These are phyloP conservation scores for Piaya cayana DNA, from an alignment of 2,113 vertebrate genomes.

Conservation along the genomic window DNA sequence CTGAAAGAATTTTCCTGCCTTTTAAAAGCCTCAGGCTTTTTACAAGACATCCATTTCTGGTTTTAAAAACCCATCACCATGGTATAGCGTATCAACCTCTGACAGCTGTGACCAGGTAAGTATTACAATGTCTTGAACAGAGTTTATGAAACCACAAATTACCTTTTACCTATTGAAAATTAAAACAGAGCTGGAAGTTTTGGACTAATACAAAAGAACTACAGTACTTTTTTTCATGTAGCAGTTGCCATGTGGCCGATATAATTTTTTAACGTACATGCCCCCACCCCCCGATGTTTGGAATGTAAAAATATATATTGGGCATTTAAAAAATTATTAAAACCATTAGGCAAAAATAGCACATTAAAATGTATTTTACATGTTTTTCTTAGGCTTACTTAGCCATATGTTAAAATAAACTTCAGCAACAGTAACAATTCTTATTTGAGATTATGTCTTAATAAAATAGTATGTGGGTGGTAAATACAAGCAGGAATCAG, in stretches of 20 bases:
- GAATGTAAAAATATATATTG: conserved; percentile 62
- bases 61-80: conserved; percentile 8
- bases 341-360: conserved; percentile 58
- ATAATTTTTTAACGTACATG: conserved; percentile 4
- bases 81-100: not conserved
- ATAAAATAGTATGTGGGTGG: conserved; percentile 77
- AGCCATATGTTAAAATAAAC: conserved; percentile 76
- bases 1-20: conserved; percentile 1
- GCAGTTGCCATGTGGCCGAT: conserved; percentile 41
- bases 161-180: conserved; percentile 63
- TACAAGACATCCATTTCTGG: not conserved
- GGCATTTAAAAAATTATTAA: conserved; percentile 37
- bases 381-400: conserved; percentile 72
- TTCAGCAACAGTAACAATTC: conserved; percentile 72
- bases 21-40: conserved; percentile 8
- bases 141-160: conserved; percentile 68
- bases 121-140: conserved; percentile 28
- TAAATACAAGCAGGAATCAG: conserved; percentile 14
- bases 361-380: conserved; percentile 53
- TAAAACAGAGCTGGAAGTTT: conserved; percentile 5
- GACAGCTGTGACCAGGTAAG: conserved; percentile 59
- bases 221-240: conserved; percentile 44
- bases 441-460: conserved; percentile 72
- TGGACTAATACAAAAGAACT: conserved; percentile 24
- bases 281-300: not conserved